Base-by-base conservation (phyloP, 1,140 invertebrate species). In the Hycleus cichorii region DNA sequence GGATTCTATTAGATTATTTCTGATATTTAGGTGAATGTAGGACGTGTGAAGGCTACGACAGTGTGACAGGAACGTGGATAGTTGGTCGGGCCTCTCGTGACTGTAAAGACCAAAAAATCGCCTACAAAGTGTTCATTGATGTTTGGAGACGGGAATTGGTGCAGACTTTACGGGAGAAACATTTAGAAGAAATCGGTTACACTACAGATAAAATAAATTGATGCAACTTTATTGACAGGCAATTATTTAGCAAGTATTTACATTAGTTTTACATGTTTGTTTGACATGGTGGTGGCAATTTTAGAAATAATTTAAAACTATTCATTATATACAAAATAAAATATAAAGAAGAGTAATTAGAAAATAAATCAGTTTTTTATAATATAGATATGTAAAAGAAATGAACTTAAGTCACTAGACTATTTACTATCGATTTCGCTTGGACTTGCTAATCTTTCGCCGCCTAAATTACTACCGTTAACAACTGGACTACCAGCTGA, bases 391-490 rank as follows among this genome's bases (percentile, higher is more conserved):
- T 42, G 9, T 42, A 42, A 4, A 42, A 42, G n/a, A 42, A 42
- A 42, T 3, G 9, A 42, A 42, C 9, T 3, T 7, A 42, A 42
- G 9, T 6, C 9, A n/a, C 40, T n/a, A n/a, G 9, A 42, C 10
- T 42, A 11, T 42, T n/a, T 42, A 10, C 9, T 58, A 45, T 65
- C 64, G n/a, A 53, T 64, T 54, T 60, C 48, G 6, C 62, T 66
- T 3, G 65, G 63, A 60, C 64, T 69, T 40, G 64, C 39, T 57
- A 62, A 57, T 47, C 55, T 49, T 18, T 69, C 66, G 11, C 63
- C 57, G 10, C 64, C 55, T 32, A 64, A 63, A 46, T 62, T 67
- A 55, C 66, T 67, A n/a, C 69, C 69, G 60, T 72, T 72, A 10
- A 68, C 47, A 27, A 70, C 44, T 12, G 72, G 69, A 47, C 68